Base-by-base conservation (phyloP, 1,140 invertebrate genomes). In the Dermatophagoides farinae region DNA sequence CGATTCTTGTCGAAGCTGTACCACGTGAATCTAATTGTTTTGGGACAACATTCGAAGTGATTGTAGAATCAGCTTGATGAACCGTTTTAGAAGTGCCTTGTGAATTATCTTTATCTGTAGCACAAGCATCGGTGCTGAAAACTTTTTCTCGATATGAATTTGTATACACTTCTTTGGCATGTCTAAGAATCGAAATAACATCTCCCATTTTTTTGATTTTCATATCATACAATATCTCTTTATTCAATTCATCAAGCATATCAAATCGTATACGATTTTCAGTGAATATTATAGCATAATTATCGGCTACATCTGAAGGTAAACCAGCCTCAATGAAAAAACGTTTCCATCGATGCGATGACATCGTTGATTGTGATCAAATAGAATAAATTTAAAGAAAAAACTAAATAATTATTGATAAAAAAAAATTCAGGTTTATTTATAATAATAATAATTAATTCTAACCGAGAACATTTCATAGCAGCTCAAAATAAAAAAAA, bases 141-240 rank as follows among this genome's bases (percentile, higher is more conserved):
- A 63, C 14, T 22, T 63, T 53, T 20, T 44, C 46, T 57, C 49
- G 20, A 37, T 38, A 62, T 8, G 11, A 41, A 16, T 58, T 59
- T 40, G 62, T 79, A 67, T 81, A 78, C 1, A 84, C 82, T 66
- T 75, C 74, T 70, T 85, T 86, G 1, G 85, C 79, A 75, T 88
- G 84, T 61, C 84, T 82, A 20, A 88, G 71, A 65, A 88, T 87
- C 14, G 83, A 81, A 68, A 88, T 87, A 51, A 87, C 79, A 72
- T 88, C 85, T 16, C 85, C 86, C 77, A 88, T 82, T 18, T 82
- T 74, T 0, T 77, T 78, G 6, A 88, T 85, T 1, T 83, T 85
- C 84, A 88, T 87, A 66, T 86, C 84, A 62, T 77, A 77, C 9
- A 88, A 71, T 68, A 85, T 84, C 67, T 87, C 84, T 69, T 86